phyloP scores from a whole-genome alignment of 2,888 invertebrate genomes.

The Ennomos quercinarius region DNA sequence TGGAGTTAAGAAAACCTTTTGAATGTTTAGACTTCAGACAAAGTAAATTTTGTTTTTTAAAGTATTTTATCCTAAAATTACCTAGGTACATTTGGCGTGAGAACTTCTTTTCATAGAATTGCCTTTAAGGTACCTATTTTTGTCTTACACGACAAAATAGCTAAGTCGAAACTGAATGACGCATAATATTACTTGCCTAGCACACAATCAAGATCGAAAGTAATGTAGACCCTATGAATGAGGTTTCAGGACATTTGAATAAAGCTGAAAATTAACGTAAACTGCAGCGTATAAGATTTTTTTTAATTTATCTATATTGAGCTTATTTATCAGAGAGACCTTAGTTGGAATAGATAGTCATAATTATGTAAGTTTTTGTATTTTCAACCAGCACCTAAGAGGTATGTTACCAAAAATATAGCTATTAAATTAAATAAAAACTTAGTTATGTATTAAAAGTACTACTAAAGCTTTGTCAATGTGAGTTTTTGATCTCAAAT shows the following conservation, averaged over 20 bases:
- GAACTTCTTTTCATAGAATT: no score
- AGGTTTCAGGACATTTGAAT: no score
- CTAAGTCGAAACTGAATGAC: no score
- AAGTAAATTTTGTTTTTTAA: slow-evolving; percentile 4
- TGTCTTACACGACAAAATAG: no score
- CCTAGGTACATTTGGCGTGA: no score
- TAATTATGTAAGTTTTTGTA: slow-evolving; percentile 27
- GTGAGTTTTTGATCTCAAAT: slow-evolving; percentile 71
- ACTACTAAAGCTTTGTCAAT: slow-evolving; percentile 53
- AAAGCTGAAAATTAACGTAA: no score
- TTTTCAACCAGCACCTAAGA: slow-evolving; percentile 34
- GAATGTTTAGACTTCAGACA: no score
- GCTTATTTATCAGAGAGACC: slow-evolving; percentile 3
- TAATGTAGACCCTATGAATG: no score
- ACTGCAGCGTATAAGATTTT: not conserved
- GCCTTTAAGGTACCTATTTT: no score
- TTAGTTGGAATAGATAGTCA: slow-evolving; percentile 18
- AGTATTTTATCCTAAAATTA: no score
- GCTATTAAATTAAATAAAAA: not conserved
- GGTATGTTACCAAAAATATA: slow-evolving; percentile 39
- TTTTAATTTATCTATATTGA: not conserved
- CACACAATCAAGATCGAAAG: no score
- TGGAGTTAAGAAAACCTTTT: not conserved
- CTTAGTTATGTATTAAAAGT: slow-evolving; percentile 30
- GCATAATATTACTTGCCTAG: no score